A percentile compares a stretch with the other conserved stretches of the same genome.
phyloP scores from a whole-genome alignment of 2,113 vertebrate species.

The Barbus barbus region DNA sequence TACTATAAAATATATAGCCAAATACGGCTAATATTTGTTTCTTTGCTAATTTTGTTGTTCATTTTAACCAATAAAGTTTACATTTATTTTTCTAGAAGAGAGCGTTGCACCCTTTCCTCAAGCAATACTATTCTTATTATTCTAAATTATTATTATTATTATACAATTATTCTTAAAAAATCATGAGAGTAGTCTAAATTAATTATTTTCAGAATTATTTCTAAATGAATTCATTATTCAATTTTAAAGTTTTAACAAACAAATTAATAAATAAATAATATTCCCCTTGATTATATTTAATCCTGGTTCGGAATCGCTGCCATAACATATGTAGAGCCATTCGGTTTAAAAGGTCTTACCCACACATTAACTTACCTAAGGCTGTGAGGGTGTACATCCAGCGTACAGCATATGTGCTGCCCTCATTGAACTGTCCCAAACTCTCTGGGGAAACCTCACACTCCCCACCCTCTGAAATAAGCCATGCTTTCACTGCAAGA shows the following conservation, averaged over 20 bases:
- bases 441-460: slow-evolving; percentile 63
- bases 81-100: too few species aligned
- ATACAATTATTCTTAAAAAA: too few species aligned
- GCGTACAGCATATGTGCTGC: slow-evolving; percentile 73
- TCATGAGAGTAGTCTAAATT: too few species aligned
- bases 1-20: too few species aligned
- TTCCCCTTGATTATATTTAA: neutral
- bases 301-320: neutral
- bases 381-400: slow-evolving; percentile 69
- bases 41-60: too few species aligned
- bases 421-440: slow-evolving; percentile 74
- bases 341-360: neutral
- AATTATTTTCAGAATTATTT: too few species aligned
- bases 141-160: too few species aligned
- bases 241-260: neutral
- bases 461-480: slow-evolving; percentile 69
- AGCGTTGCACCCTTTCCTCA: too few species aligned
- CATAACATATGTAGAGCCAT: neutral
- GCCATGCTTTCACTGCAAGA: slow-evolving; percentile 69
- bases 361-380: slow-evolving; percentile 59
- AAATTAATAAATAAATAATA: neutral
- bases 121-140: too few species aligned
- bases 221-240: too few species aligned
- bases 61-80: too few species aligned
- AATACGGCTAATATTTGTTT: too few species aligned